Conservation (phyloP, 2,888 invertebrate genomes). For the Drosophila subquinaria region DNA sequence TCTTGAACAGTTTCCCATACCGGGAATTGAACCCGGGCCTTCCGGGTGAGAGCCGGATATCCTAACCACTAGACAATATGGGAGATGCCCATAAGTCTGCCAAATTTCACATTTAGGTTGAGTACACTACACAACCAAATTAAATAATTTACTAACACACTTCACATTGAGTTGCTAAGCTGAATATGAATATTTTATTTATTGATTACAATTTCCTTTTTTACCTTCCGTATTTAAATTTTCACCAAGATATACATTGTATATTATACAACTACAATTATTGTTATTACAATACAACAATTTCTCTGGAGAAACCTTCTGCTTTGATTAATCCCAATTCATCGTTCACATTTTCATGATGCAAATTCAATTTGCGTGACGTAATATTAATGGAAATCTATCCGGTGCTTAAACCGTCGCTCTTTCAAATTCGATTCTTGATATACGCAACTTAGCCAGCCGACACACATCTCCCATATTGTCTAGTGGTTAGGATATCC, state of each 20-base stretch:
- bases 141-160: not conserved
- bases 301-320: not conserved
- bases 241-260: not conserved
- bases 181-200: not conserved
- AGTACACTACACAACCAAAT: not conserved
- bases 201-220: not conserved
- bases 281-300: not conserved
- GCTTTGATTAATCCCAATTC: not conserved
- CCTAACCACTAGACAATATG: constrained; percentile 86
- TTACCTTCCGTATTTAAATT: not conserved
- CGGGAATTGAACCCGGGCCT: constrained; percentile 95
- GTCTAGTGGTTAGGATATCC: constrained; percentile 86
- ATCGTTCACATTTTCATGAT: not conserved
- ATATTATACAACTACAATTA: too few species aligned
- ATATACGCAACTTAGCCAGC: not conserved
- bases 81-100: constrained; percentile 51
- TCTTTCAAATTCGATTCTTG: not conserved
- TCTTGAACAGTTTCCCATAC: constrained; percentile 89
- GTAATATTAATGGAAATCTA: not conserved
- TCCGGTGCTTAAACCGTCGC: not conserved
- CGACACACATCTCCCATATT: constrained; percentile 80
- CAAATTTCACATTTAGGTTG: not conserved
- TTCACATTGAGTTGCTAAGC: not conserved
- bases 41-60: constrained; percentile 86
- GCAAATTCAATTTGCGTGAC: not conserved